Conservation (phyloP, 1,140 invertebrate genomes). For the Rhopalosiphum maidis region DNA sequence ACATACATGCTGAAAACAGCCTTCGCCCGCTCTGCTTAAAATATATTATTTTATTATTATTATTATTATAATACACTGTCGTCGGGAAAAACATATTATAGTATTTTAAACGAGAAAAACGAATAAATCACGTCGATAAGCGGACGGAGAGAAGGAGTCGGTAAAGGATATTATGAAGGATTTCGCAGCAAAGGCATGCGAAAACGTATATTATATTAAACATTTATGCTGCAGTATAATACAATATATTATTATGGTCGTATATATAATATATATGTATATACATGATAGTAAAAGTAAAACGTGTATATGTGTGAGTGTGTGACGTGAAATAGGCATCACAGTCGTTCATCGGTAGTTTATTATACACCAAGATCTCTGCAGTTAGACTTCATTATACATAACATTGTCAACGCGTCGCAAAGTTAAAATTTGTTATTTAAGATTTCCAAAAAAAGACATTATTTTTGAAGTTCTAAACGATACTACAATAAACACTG, state of each 20-base stretch:
- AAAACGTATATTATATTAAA: background rate
- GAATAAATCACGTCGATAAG: conserved; percentile 1
- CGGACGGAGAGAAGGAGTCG: background rate
- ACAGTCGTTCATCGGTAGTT: background rate
- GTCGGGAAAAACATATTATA: background rate
- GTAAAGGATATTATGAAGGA: background rate
- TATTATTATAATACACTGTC: background rate
- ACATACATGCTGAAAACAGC: background rate
- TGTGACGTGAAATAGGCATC: background rate
- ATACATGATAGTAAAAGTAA: background rate
- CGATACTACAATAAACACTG: background rate
- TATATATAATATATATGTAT: background rate
- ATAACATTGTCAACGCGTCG: background rate
- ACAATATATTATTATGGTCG: background rate
- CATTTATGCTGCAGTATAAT: background rate
- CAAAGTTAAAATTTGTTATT: background rate
- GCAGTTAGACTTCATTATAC: background rate
- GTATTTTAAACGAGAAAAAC: conserved; percentile 4
- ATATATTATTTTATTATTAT: conserved; percentile 2
- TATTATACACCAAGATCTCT: background rate
- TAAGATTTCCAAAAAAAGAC: background rate
- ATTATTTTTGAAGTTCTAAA: background rate
- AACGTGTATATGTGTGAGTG: background rate
- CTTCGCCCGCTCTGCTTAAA: background rate
- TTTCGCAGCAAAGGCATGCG: background rate